Evolutionary conservation across 2,113 vertebrate species (phyloP).

Genomic region (Microtus oregoni): DNA sequence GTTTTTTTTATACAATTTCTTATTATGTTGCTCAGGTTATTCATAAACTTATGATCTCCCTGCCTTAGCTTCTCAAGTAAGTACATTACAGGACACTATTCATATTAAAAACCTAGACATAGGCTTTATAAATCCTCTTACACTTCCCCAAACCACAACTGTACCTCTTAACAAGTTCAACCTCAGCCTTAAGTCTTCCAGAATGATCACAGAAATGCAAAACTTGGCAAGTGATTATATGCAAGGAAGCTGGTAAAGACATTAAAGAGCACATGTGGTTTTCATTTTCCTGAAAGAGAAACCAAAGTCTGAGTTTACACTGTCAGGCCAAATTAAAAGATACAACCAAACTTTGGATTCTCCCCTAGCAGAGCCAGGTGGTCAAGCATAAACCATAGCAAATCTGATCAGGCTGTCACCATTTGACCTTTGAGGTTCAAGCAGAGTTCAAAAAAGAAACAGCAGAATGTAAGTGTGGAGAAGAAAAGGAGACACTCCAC

Average conservation of each 20-base stretch:
- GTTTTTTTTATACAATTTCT: not conserved
- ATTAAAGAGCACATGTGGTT: not conserved
- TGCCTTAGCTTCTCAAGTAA: not conserved
- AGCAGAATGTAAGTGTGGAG: conserved; percentile 23
- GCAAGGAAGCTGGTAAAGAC: not conserved
- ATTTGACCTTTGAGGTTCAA: conserved; percentile 19
- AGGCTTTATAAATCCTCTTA: not conserved
- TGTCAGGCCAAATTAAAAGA: not conserved
- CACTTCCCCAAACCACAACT: conserved; percentile 8
- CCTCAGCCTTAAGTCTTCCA: not conserved
- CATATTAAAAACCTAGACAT: conserved; percentile 39
- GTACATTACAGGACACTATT: not conserved
- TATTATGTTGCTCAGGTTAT: not conserved
- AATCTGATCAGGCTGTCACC: conserved; percentile 35
- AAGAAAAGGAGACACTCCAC: not conserved
- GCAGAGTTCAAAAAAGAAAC: conserved; percentile 35
- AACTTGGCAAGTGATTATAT: conserved; percentile 15
- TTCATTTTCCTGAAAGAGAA: conserved; percentile 52
- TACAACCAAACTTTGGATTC: not conserved
- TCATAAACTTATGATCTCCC: not conserved
- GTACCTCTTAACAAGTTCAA: not conserved
- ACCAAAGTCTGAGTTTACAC: conserved; percentile 16
- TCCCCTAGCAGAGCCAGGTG: not conserved
- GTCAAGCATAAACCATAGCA: not conserved
- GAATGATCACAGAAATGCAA: conserved; percentile 39